A percentile compares a stretch with the other conserved stretches of the same genome.
These are phyloP conservation scores for Morone chrysops DNA, from an alignment of 2,113 vertebrate species.

Conservation along the genomic window DNA sequence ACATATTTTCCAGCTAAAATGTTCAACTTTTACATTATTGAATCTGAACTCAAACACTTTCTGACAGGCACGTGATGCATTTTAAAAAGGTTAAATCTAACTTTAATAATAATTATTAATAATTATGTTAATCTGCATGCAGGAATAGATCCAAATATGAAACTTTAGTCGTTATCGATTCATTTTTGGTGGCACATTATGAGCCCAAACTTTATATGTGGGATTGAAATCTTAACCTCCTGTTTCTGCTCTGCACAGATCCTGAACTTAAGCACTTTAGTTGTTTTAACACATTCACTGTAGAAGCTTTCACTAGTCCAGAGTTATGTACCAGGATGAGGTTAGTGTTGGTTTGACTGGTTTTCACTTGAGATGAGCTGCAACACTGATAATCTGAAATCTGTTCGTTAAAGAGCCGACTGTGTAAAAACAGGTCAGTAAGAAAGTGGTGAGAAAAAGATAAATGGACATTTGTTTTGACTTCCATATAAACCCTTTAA, in stretches of 20 bases:
- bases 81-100: not conserved
- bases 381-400: not conserved
- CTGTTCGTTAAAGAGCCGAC: not conserved
- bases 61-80: not conserved
- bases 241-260: no score
- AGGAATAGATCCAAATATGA: not conserved
- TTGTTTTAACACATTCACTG: slow-evolving; percentile 13
- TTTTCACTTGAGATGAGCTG: slow-evolving; percentile 3
- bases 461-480: not conserved
- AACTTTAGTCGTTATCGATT: not conserved
- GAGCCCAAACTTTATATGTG: not conserved
- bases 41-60: not conserved
- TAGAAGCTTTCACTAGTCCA: not conserved
- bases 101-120: not conserved
- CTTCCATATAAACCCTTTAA: not conserved
- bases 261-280: not conserved
- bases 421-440: rapidly evolving
- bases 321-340: not conserved
- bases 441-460: not conserved
- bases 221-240: not conserved
- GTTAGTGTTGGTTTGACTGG: not conserved
- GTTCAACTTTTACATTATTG: not conserved
- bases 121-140: slow-evolving; percentile 1
- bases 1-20: not conserved
- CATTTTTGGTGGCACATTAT: not conserved